Evolutionary conservation across 1,140 invertebrate species (phyloP), one percentile per base, ranked within the genome.

Genomic region (Megalonaias nervosa): DNA sequence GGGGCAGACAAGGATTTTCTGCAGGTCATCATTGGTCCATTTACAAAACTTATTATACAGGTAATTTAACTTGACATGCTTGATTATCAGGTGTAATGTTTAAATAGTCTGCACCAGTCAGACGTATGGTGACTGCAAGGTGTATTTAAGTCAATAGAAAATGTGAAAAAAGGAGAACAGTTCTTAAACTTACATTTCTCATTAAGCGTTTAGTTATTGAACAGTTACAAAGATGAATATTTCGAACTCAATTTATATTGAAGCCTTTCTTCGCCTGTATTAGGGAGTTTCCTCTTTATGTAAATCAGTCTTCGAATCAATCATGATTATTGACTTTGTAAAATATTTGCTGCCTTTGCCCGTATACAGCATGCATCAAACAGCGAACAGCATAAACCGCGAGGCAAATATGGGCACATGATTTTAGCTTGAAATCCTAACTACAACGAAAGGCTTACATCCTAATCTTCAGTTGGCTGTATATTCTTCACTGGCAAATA

Each of bases 11-110:
- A 77, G 55, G 87, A 93, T 59, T 84, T 92, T 55, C 81, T 93
- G 15, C 91, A 90, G 68, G 82, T 83, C 57, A 84, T 93, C 11
- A 93, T 92, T 1, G 90, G 91, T 74, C 92, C 92, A 3, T 90
- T 93, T 68, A 92, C 91, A 16, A 83, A 90, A 16, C 77, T 90
- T 19, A 91, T 93, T 67, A 90, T 93, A 62, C 87, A 92, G 88
- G 89, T 92, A 85, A n/a, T 26, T 62, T 38, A 14, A 13, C 9
- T 21, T 48, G 11, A 1, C 38, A 38, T 5, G 26, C 12, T 21
- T 19, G 58, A 13, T 57, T 21, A 56, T 57, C 48, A 58, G 3
- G 56, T 71, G 69, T 23, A 71, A 23, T 19, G 48, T 58, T n/a
- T 58, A 59, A 57, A 71, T 38, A 17, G 38, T 65, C 31, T 21